phyloP scores from a whole-genome alignment of 2,113 vertebrate species.

The Xenopus laevis region DNA sequence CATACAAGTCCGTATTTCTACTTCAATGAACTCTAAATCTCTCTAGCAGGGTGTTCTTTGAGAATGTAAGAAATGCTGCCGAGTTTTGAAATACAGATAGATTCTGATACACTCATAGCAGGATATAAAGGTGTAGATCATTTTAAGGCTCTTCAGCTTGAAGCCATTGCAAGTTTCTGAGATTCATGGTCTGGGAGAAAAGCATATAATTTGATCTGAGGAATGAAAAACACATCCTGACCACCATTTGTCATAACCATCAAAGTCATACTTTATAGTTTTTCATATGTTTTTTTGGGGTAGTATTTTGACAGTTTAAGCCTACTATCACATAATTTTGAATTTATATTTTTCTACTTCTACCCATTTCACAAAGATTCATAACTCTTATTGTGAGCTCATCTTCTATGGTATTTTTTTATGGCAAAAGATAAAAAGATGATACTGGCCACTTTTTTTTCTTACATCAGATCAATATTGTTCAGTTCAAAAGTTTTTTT shows the following conservation, averaged over 20 bases:
- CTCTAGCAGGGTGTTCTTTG: too few relatives aligned
- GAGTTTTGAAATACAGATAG: slow-evolving; percentile 8
- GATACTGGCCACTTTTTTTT: too few relatives aligned
- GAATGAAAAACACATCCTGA: slow-evolving; percentile 14
- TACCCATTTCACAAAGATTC: background rate
- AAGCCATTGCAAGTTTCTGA: slow-evolving; percentile 10
- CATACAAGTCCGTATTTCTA: too few relatives aligned
- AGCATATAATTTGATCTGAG: slow-evolving; percentile 12
- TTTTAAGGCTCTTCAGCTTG: slow-evolving; percentile 29
- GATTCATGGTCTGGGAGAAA: slow-evolving; percentile 30
- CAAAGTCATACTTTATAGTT: slow-evolving; percentile 30
- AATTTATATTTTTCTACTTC: slow-evolving; percentile 26
- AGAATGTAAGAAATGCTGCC: background rate
- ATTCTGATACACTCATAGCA: slow-evolving; percentile 13
- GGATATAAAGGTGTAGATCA: slow-evolving; percentile 22
- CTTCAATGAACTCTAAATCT: too few relatives aligned
- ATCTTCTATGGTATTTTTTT: slow-evolving; percentile 6
- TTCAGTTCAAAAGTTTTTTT: too few relatives aligned
- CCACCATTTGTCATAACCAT: slow-evolving; percentile 27
- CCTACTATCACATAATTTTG: slow-evolving; percentile 8
- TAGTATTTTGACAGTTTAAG: slow-evolving; percentile 26
- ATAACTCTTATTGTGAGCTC: slow-evolving; percentile 17
- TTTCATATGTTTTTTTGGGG: slow-evolving; percentile 35
- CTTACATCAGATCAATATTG: too few relatives aligned
- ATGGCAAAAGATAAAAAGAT: too few relatives aligned